These are phyloP conservation scores for Sarcoramphus papa DNA, from an alignment of 2,797 vertebrate genomes.

Conservation along the genomic window DNA sequence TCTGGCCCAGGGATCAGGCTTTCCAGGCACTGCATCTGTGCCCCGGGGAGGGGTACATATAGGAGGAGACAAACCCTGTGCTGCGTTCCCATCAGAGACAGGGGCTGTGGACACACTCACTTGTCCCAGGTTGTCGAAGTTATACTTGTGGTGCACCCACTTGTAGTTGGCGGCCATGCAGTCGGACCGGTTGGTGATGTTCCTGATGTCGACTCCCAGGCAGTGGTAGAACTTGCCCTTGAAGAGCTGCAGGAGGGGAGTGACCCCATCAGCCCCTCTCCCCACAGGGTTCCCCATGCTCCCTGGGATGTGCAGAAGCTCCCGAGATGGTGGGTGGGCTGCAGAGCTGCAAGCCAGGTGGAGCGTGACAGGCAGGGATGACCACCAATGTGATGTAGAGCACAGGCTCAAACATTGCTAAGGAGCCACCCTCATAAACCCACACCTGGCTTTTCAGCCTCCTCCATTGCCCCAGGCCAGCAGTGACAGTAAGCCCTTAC, in stretches of 20 bases:
- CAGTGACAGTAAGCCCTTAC: not conserved
- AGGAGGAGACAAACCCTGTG: not conserved
- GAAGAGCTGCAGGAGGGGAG: slow-evolving; percentile 82
- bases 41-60: not conserved
- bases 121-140: slow-evolving; percentile 98
- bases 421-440: not conserved
- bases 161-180: slow-evolving; percentile 92
- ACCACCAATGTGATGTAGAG: not conserved
- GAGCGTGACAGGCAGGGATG: not conserved
- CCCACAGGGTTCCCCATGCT: not conserved
- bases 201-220: slow-evolving; percentile 88
- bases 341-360: not conserved
- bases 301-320: not conserved
- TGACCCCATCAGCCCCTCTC: not conserved
- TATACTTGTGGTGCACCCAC: slow-evolving; percentile 98
- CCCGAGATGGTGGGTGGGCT: not conserved
- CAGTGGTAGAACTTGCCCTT: slow-evolving; percentile 99
- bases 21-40: not conserved
- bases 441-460: not conserved
- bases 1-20: not conserved
- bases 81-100: not conserved
- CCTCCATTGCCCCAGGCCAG: not conserved
- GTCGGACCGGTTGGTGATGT: slow-evolving; percentile 96
- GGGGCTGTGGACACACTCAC: slow-evolving; percentile 62
- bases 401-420: not conserved